Evolutionary conservation across 2,113 vertebrate species (phyloP).

Genomic region (Oceanodroma tethys): DNA sequence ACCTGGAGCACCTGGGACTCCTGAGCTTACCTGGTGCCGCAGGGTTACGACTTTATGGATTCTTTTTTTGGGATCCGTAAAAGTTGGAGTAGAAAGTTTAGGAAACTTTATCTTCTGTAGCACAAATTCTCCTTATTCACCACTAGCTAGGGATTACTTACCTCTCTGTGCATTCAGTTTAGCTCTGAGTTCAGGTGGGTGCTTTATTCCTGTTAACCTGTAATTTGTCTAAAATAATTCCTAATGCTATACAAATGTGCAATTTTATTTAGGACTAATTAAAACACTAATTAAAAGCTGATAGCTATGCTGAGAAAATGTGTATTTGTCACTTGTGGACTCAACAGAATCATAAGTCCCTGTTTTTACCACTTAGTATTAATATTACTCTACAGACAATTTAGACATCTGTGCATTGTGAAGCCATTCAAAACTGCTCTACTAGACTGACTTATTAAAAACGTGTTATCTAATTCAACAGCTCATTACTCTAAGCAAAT

Average conservation of each 20-base stretch:
- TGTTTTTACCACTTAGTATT: conserved; percentile 18
- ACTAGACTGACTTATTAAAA: conserved; percentile 59
- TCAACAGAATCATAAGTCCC: neutral
- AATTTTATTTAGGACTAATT: neutral
- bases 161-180: neutral
- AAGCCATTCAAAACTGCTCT: conserved; percentile 45
- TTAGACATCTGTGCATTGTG: conserved; percentile 47
- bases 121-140: neutral
- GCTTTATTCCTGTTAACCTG: neutral
- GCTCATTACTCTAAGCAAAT: conserved; percentile 56
- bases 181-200: neutral
- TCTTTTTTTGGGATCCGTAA: neutral
- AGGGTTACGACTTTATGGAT: neutral
- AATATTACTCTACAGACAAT: conserved; percentile 28
- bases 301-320: neutral
- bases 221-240: conserved; percentile 1
- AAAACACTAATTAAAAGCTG: conserved; percentile 9
- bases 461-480: conserved; percentile 61
- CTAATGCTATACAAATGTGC: neutral
- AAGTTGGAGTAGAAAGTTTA: neutral
- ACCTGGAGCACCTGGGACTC: neutral
- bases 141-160: neutral
- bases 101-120: neutral
- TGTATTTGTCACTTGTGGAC: neutral
- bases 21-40: neutral